phyloP scores from a whole-genome alignment of 1,140 invertebrate species.

The Nasonia vitripennis region DNA sequence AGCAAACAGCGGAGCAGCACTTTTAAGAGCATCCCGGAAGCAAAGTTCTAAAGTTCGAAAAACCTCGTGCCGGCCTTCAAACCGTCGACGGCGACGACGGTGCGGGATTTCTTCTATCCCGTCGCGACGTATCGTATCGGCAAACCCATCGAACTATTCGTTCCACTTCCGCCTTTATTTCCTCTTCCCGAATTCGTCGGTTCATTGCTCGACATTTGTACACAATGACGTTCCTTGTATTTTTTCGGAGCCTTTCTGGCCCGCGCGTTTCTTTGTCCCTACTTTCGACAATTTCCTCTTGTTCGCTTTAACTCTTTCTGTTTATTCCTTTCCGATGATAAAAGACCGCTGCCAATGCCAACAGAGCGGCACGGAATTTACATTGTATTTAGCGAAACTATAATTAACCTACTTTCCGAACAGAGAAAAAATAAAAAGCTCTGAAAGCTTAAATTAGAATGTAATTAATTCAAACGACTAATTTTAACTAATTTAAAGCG shows the following conservation, averaged over 20 bases:
- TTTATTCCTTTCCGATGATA: constrained; percentile 24
- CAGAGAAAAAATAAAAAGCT: neutral
- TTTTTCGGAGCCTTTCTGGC: constrained; percentile 52
- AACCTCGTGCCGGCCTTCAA: constrained; percentile 41
- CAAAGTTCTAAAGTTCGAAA: constrained; percentile 49
- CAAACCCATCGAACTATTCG: constrained; percentile 67
- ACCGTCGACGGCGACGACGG: constrained; percentile 27
- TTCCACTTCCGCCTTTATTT: constrained; percentile 73
- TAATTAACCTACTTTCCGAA: neutral
- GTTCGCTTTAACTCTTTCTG: constrained; percentile 23
- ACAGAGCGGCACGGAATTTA: neutral
- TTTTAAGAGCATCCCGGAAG: constrained; percentile 43
- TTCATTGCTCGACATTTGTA: constrained; percentile 75
- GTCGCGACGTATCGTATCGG: constrained; percentile 66
- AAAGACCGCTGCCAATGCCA: neutral
- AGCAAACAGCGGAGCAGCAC: neutral
- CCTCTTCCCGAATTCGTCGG: constrained; percentile 78
- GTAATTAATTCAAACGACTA: constrained; percentile 5
- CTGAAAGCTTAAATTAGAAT: neutral
- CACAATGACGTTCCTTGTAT: constrained; percentile 59
- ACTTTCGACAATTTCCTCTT: constrained; percentile 41
- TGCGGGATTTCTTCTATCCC: constrained; percentile 54
- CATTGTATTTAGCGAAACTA: neutral
- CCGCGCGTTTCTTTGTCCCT: constrained; percentile 46
- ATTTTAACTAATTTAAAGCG: neutral